Base-by-base conservation (phyloP, 2,113 vertebrate genomes). In the Perca flavescens region DNA sequence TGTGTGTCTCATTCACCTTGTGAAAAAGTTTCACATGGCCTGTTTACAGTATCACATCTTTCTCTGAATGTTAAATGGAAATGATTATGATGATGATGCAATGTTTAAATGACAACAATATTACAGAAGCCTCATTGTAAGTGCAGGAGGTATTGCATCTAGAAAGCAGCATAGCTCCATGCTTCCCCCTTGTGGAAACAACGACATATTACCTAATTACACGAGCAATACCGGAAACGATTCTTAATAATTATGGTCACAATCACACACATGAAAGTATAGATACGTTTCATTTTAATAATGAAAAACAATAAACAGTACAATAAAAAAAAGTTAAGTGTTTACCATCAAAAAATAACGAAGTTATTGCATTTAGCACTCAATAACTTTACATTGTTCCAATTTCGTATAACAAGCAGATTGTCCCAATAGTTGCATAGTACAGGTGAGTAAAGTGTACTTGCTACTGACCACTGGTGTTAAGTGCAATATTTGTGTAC, bases 351-450 rank as follows among this genome's bases (percentile, higher is more conserved):
- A 68, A 89, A 88, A 88, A 86, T 82, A 88, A 81, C 70, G 34
- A 66, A 75, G 65, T 89, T 90, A 93, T 92, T 93, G 89, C 90
- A 83, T 91, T 76, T 71, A 77, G 82, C 89, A 87, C 79, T 85
- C 83, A 90, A 79, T 69, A 89, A 89, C 69, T 88, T 62, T 60
- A 65, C 40, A 77, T 74, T 61, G 31, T 81, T 70, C 73, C 74
- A 81, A 80, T 75, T 62, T 70, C 53, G 21, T 84, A 83, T 22
- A 77, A 85, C 76, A 79, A 83, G 86, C 78, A 88, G 91, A 92
- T 91, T 91, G 86, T 90, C 88, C 85, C 79, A 77, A 80, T 74
- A 86, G 88, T 95, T 95, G 95, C 94, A 95, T 95, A 95, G 94
- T 84, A 91, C 88, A 93, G 87, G 74, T 83, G 87, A 89, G 92